Conservation (phyloP, 2,888 invertebrate species). For the Caenorhabditis drosophilae region DNA sequence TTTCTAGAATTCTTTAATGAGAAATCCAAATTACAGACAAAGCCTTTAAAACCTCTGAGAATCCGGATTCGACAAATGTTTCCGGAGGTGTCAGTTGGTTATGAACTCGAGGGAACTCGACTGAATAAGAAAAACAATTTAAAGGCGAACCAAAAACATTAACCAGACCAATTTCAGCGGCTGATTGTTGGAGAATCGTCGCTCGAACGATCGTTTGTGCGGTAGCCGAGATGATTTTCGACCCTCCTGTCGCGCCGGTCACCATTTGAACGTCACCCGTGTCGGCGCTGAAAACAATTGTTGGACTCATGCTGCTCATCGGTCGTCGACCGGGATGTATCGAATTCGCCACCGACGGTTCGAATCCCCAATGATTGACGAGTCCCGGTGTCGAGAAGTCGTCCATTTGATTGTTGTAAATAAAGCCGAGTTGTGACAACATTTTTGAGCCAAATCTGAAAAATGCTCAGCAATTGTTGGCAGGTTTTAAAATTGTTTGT, state of each 20-base stretch:
- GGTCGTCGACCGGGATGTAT: constrained; percentile 83
- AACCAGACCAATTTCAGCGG: constrained; percentile 29
- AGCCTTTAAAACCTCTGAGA: constrained; percentile 13
- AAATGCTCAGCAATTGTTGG: no score
- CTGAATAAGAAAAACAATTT: constrained; percentile 67
- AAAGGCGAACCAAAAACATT: neutral
- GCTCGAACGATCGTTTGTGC: constrained; percentile 74
- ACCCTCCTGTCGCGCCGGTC: constrained; percentile 87
- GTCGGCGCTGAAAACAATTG: constrained; percentile 74
- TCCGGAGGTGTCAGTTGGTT: constrained; percentile 75
- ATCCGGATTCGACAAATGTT: constrained; percentile 74
- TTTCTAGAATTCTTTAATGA: no score
- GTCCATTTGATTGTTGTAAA: constrained; percentile 57
- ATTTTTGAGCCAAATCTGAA: constrained; percentile 53
- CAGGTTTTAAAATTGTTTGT: constrained; percentile 42
- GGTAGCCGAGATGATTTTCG: constrained; percentile 84
- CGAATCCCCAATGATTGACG: constrained; percentile 66
- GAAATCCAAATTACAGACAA: no score
- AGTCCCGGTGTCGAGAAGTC: constrained; percentile 73
- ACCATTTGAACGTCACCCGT: constrained; percentile 72
- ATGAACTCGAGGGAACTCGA: constrained; percentile 59
- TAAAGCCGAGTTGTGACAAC: constrained; percentile 41
- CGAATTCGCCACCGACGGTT: constrained; percentile 79
- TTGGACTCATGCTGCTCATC: constrained; percentile 87
- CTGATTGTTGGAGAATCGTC: constrained; percentile 79